Percentiles rank a stretch among this genome's conserved stretches.
Evolutionary conservation across 2,797 vertebrate genomes (phyloP).

Genomic region (Spondyliosoma cantharus): DNA sequence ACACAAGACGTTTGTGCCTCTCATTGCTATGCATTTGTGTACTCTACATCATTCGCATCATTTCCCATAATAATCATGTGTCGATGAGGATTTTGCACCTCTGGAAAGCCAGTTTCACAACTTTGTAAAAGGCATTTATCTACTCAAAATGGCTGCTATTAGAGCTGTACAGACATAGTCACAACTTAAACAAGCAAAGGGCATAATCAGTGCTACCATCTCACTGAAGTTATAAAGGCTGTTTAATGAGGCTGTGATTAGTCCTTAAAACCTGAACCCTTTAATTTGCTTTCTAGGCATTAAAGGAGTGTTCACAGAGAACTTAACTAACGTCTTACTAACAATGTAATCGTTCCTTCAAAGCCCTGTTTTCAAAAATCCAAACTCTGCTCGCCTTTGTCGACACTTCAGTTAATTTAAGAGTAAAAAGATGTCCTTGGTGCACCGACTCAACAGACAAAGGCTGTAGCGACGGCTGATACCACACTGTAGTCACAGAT

Average conservation of each 20-base stretch:
- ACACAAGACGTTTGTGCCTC: background rate
- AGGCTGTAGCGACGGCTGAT: constrained; percentile 10
- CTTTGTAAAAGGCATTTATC: background rate
- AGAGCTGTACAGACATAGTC: background rate
- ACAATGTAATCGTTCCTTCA: constrained; percentile 15
- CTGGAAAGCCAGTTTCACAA: background rate
- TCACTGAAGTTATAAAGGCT: background rate
- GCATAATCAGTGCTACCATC: background rate
- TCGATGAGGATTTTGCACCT: accelerated
- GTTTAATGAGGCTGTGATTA: constrained; percentile 1
- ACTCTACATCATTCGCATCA: background rate
- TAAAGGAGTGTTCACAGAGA: background rate
- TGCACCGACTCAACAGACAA: constrained; percentile 34
- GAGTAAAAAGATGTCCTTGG: constrained; percentile 42
- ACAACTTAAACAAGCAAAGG: constrained; percentile 22
- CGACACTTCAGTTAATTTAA: constrained; percentile 31
- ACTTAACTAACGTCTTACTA: background rate
- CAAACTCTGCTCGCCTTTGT: constrained; percentile 35
- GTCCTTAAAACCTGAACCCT: constrained; percentile 7
- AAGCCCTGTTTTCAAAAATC: constrained; percentile 10
- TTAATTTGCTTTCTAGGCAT: background rate
- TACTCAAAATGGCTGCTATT: constrained; percentile 16
- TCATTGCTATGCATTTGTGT: background rate
- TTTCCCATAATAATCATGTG: constrained; percentile 4
- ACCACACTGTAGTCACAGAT: constrained; percentile 41